These are phyloP conservation scores for Felis chaus DNA, from an alignment of 2,113 vertebrate genomes.

Conservation along the genomic window DNA sequence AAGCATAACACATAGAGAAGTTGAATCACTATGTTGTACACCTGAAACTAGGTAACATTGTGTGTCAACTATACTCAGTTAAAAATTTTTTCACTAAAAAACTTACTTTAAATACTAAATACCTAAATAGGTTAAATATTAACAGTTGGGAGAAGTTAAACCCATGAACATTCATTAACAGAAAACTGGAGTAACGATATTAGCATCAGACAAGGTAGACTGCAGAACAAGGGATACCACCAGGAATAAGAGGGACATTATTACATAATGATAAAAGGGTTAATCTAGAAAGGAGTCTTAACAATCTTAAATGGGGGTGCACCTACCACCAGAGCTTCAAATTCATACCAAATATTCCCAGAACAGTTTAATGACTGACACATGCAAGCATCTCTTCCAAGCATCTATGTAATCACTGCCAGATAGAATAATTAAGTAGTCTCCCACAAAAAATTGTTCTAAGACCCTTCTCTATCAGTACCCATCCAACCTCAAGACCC, in stretches of 20 bases:
- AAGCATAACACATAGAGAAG: neutral
- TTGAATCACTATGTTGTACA: neutral
- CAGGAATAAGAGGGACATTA: neutral
- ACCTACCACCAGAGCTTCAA: neutral
- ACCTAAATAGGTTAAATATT: neutral
- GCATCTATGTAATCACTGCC: neutral
- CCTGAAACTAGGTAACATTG: neutral
- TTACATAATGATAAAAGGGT: neutral
- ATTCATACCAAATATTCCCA: neutral
- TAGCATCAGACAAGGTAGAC: neutral
- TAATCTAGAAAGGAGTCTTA: neutral
- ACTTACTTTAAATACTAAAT: neutral
- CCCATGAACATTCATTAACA: neutral
- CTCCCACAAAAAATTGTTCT: neutral
- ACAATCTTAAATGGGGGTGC: neutral
- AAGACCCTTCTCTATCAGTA: neutral
- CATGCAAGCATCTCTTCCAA: slow-evolving; percentile 19
- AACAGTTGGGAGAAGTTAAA: neutral
- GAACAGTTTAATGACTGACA: neutral
- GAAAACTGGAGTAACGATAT: neutral
- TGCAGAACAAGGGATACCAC: neutral
- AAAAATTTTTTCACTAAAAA: neutral
- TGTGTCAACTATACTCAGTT: neutral
- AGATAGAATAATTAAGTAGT: neutral
- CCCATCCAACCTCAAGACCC: neutral